Conservation (phyloP, 2,888 invertebrate genomes). For the Hecatera dysodea region DNA sequence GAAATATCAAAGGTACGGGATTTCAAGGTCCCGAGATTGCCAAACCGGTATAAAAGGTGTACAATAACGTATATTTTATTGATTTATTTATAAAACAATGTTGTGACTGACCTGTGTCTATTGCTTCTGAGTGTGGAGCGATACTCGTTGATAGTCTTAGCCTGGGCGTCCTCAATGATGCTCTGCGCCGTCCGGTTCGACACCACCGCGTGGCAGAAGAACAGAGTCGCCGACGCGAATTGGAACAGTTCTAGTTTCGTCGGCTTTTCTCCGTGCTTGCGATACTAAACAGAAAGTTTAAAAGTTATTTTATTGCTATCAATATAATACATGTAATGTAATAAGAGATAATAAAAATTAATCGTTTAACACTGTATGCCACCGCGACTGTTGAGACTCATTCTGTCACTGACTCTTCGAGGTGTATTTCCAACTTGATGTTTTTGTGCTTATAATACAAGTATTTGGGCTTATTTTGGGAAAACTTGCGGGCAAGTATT, state of each 20-base stretch:
- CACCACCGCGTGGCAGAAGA: conserved; percentile 87
- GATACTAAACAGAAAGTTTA: conserved; percentile 75
- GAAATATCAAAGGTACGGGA: too few relatives aligned
- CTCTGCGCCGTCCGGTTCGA: conserved; percentile 86
- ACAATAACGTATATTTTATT: too few relatives aligned
- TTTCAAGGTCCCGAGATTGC: too few relatives aligned
- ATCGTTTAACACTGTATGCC: background rate
- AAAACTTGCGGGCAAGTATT: background rate
- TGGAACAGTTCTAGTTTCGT: conserved; percentile 87
- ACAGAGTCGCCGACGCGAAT: conserved; percentile 85
- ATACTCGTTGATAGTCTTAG: conserved; percentile 88
- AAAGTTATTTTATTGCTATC: background rate
- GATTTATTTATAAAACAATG: background rate
- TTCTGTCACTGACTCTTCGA: background rate
- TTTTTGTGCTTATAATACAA: too few relatives aligned
- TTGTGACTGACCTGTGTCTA: conserved; percentile 83
- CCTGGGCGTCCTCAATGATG: conserved; percentile 90
- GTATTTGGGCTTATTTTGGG: background rate
- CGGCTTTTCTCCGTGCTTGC: conserved; percentile 84
- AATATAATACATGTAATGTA: too few relatives aligned
- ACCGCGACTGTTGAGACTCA: too few relatives aligned
- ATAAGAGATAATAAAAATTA: too few relatives aligned
- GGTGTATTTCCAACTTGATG: background rate
- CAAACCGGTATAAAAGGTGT: too few relatives aligned
- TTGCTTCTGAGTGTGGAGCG: conserved; percentile 89